Base-by-base conservation (phyloP, 2,113 vertebrate species). In the Empidonax alnorum region DNA sequence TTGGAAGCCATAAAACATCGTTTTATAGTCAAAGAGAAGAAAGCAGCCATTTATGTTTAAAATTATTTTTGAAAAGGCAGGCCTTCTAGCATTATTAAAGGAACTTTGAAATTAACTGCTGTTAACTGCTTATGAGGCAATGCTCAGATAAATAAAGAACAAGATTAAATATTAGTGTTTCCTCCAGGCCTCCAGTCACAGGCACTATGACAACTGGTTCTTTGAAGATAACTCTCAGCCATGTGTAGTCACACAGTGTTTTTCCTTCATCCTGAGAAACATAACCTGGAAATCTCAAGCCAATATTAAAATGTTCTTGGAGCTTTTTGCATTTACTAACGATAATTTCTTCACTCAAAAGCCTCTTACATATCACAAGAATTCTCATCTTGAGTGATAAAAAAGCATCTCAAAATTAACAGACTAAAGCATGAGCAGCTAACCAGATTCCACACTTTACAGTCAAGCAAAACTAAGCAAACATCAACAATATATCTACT, bases 151-250 rank as follows among this genome's bases (percentile, higher is more conserved):
- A 93, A 76, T 42, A 44, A 88, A 90, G 73, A 73, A 69, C 24
- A 76, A 58, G 12, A 93, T 66, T 35, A 44, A 85, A 55, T 68
- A 37, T 62, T 14, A 62, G 53, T 22, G 33, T 46, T 25, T 76
- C 37, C 58, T 59, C 24, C 78, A 80, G 55, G 83, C 72, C 75
- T 62, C 28, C 63, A 63, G 78, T 73, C 73, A 62, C 79, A 88
- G 53, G 49, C 79, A 69, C 44, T 71, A 30, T 18, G 59, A 47
- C 25, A 89, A 88, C 46, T 63, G 72, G 23, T 33, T 86, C 83
- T 92, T 63, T 93, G 89, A 88, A 93, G 81, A 82, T 68, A 91
- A 85, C 8, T 61, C 75, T 62, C 68, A 80, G 72, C 35, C 56
- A 44, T 25, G 46, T 74, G 47, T 19, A 77, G 46, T 53, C 71